phyloP scores from a whole-genome alignment of 1,140 invertebrate genomes.

The Paramacrobiotus metropolitanus region DNA sequence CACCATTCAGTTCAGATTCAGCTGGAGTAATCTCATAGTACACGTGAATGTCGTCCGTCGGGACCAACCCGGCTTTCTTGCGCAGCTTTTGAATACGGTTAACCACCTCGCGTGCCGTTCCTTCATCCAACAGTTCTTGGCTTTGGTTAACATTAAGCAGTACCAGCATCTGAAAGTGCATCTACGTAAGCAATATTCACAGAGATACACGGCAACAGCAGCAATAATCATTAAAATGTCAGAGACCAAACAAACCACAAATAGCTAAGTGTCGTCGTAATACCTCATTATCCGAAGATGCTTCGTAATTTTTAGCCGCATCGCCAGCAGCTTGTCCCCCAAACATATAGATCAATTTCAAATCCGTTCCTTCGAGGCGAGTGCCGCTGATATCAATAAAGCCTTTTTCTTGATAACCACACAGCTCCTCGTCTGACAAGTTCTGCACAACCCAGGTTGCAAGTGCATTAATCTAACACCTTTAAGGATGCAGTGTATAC shows the following conservation, averaged over 20 bases:
- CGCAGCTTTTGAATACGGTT: conserved; percentile 87
- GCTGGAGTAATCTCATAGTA: conserved; percentile 38
- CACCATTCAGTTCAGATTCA: conserved; percentile 13
- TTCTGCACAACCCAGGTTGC: conserved; percentile 6
- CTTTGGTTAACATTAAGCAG: conserved; percentile 37
- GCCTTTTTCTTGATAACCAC: conserved; percentile 14
- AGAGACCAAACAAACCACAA: too few species aligned
- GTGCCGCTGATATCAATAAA: conserved; percentile 15
- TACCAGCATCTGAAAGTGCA: conserved; percentile 24
- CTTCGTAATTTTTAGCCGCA: conserved; percentile 50
- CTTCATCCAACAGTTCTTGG: conserved; percentile 70
- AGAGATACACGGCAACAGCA: too few species aligned
- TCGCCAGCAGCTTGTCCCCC: conserved; percentile 18
- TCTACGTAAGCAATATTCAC: too few species aligned
- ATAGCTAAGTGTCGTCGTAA: too few species aligned
- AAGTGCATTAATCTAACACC: conserved; percentile 1
- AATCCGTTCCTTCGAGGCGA: neutral
- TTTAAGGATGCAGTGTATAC: conserved; percentile 7
- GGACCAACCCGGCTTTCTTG: conserved; percentile 59
- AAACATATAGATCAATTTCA: conserved; percentile 3
- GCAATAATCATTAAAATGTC: too few species aligned
- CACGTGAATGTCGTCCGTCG: conserved; percentile 64
- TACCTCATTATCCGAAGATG: conserved; percentile 60
- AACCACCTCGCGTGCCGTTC: conserved; percentile 71
- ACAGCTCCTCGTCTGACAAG: conserved; percentile 17